phyloP scores from a whole-genome alignment of 2,888 invertebrate genomes.

The Heliconius hortense region DNA sequence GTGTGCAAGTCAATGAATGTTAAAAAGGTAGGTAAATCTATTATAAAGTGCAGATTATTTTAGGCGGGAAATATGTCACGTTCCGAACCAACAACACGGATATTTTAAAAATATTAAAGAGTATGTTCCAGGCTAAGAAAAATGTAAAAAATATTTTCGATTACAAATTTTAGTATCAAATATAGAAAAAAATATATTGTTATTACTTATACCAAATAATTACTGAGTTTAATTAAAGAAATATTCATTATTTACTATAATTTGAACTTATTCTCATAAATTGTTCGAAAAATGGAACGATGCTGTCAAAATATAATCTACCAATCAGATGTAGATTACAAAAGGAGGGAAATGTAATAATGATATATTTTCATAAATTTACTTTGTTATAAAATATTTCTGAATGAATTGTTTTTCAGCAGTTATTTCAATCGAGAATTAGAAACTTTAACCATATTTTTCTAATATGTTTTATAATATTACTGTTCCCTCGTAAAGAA shows the following conservation, averaged over 20 bases:
- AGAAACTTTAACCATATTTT: neutral
- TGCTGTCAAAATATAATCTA: neutral
- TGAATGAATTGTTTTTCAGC: neutral
- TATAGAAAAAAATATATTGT: neutral
- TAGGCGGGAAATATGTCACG: slow-evolving; percentile 42
- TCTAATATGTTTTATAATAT: neutral
- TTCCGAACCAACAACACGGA: slow-evolving; percentile 31
- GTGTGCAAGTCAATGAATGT: neutral
- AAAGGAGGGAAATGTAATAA: neutral
- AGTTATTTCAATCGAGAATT: neutral
- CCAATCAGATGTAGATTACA: slow-evolving; percentile 4
- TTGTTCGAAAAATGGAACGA: neutral
- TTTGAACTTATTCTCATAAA: neutral
- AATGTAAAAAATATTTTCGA: neutral
- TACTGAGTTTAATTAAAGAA: neutral
- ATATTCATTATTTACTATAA: neutral
- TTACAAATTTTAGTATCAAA: neutral
- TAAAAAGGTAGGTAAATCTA: neutral
- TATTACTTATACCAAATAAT: neutral
- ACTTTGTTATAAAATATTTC: neutral
- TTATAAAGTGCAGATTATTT: slow-evolving; percentile 21
- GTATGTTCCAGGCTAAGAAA: neutral
- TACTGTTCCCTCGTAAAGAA: neutral
- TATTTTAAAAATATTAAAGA: neutral
- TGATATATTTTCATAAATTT: neutral